Percentiles rank a stretch among this genome's conserved stretches.
These are phyloP conservation scores for Trisateles emortualis DNA, from an alignment of 2,888 invertebrate species.

Conservation along the genomic window DNA sequence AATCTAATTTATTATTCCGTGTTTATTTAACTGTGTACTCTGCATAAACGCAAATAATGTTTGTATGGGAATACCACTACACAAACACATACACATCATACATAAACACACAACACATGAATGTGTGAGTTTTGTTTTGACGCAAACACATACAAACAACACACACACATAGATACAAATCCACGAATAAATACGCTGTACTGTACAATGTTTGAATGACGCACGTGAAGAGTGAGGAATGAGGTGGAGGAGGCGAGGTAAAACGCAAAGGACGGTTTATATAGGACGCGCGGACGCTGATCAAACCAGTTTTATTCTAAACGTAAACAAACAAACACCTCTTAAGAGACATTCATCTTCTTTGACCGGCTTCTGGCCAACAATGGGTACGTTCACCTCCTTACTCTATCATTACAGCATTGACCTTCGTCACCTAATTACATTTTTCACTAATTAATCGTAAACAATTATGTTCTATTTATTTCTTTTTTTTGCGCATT, in stretches of 20 bases:
- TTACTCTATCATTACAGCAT: slow-evolving; percentile 18
- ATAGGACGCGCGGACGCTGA: slow-evolving; percentile 69
- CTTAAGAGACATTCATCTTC: slow-evolving; percentile 54
- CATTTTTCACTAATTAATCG: not conserved
- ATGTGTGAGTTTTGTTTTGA: slow-evolving; percentile 55
- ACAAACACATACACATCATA: slow-evolving; percentile 1
- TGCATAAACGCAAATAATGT: slow-evolving; percentile 11
- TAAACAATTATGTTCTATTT: not conserved
- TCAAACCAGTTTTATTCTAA: slow-evolving; percentile 74
- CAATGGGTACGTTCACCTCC: slow-evolving; percentile 74
- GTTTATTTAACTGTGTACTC: not conserved
- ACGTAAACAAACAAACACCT: slow-evolving; percentile 73
- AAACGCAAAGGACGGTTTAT: slow-evolving; percentile 67
- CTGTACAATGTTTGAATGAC: slow-evolving; percentile 49
- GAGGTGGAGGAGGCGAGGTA: slow-evolving; percentile 46
- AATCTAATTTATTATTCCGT: not conserved
- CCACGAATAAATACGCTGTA: slow-evolving; percentile 35
- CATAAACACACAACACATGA: not conserved
- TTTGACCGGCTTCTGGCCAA: slow-evolving; percentile 63
- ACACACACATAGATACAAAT: slow-evolving; percentile 29
- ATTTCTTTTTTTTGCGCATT: not conserved
- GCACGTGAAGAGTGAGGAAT: slow-evolving; percentile 66
- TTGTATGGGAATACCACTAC: slow-evolving; percentile 18
- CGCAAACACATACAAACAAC: slow-evolving; percentile 46
- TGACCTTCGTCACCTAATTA: slow-evolving; percentile 13